Evolutionary conservation across 2,888 invertebrate genomes (phyloP).

Genomic region (Lobophora halterata): DNA sequence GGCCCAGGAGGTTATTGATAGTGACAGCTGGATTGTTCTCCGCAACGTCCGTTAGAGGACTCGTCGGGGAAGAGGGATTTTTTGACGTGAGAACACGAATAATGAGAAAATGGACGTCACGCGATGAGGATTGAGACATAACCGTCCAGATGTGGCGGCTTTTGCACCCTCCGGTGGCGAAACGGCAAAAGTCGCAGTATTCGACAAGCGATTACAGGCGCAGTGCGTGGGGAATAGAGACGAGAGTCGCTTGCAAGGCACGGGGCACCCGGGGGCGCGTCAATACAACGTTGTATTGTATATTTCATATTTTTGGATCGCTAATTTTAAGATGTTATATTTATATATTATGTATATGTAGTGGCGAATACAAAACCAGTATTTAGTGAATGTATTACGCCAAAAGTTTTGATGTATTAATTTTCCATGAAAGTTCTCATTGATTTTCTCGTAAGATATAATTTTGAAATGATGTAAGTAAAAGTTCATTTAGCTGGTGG

Average conservation of each 20-base stretch:
- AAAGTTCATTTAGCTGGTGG: slow-evolving; percentile 78
- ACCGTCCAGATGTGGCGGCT: slow-evolving; percentile 78
- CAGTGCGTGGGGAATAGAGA: slow-evolving; percentile 33
- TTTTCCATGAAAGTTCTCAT: slow-evolving; percentile 72
- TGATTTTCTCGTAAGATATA: slow-evolving; percentile 42
- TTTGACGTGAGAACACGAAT: no score
- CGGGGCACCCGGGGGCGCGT: slow-evolving; percentile 69
- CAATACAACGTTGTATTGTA: slow-evolving; percentile 78
- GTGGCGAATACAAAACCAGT: slow-evolving; percentile 77
- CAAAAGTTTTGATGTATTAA: slow-evolving; percentile 80
- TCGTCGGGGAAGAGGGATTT: slow-evolving; percentile 15
- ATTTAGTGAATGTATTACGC: slow-evolving; percentile 77
- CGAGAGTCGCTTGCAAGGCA: slow-evolving; percentile 53
- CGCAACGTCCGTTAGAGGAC: slow-evolving; percentile 11
- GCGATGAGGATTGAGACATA: slow-evolving; percentile 72
- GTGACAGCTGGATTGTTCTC: slow-evolving; percentile 32
- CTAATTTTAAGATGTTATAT: slow-evolving; percentile 81
- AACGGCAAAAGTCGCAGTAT: slow-evolving; percentile 58
- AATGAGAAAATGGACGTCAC: slow-evolving; percentile 42
- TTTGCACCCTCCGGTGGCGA: slow-evolving; percentile 70
- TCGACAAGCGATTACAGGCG: slow-evolving; percentile 49
- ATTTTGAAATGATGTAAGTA: slow-evolving; percentile 40
- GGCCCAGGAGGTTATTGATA: slow-evolving; percentile 58
- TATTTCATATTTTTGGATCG: slow-evolving; percentile 81
- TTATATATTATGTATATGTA: slow-evolving; percentile 81